Evolutionary conservation across 2,888 invertebrate genomes (phyloP).

Genomic region (Lottia scabra): DNA sequence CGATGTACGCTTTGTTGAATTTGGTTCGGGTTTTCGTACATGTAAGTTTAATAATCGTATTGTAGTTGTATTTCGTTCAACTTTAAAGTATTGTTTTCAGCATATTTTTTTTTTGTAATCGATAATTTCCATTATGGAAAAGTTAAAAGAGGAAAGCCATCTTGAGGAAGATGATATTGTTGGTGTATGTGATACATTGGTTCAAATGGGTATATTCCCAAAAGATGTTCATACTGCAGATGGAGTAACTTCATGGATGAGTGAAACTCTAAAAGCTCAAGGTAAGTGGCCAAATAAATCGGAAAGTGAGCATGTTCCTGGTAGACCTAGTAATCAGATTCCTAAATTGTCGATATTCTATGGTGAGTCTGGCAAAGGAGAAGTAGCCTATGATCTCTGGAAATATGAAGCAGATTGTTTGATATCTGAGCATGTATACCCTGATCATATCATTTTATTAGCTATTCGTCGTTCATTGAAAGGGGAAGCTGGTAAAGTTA

Average conservation of each 20-base stretch:
- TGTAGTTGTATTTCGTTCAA: too few relatives aligned
- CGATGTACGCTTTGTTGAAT: too few relatives aligned
- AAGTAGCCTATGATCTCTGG: slow-evolving; percentile 1
- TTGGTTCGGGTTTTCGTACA: too few relatives aligned
- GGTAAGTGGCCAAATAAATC: background rate
- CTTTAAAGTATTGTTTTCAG: too few relatives aligned
- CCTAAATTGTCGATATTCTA: slow-evolving; percentile 7
- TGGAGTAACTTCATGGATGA: background rate
- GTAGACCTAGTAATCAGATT: background rate
- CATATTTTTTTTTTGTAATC: too few relatives aligned
- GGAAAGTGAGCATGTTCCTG: too few relatives aligned
- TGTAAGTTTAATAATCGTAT: too few relatives aligned
- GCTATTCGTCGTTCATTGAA: background rate
- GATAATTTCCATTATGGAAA: too few relatives aligned
- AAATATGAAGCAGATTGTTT: slow-evolving; percentile 9
- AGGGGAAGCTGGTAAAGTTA: slow-evolving; percentile 4
- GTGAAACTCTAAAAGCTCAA: background rate
- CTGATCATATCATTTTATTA: background rate
- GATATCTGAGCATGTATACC: background rate
- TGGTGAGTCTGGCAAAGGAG: slow-evolving; percentile 7
- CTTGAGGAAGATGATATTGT: too few relatives aligned
- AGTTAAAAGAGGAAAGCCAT: too few relatives aligned
- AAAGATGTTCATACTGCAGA: background rate
- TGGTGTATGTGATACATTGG: too few relatives aligned
- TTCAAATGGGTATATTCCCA: too few relatives aligned